Conservation (phyloP, 2,797 vertebrate species). For the Rhinoraja longicauda region DNA sequence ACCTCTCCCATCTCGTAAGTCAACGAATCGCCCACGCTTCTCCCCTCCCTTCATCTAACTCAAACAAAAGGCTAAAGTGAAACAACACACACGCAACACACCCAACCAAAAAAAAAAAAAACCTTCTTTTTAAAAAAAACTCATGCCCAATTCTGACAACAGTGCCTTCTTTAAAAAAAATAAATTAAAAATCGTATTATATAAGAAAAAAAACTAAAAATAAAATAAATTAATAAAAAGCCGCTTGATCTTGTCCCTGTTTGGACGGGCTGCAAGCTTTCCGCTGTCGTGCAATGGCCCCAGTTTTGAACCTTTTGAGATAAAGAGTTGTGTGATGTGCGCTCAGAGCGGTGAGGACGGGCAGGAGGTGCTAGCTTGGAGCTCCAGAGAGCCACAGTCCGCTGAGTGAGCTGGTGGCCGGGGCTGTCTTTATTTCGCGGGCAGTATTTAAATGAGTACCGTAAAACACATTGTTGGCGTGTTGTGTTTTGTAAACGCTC, state of each 20-base stretch:
- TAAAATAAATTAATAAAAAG: neutral
- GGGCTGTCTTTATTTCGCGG: constrained; percentile 56
- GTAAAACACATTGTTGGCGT: constrained; percentile 70
- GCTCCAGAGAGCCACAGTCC: neutral
- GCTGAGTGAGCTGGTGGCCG: constrained; percentile 29
- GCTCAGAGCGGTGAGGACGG: neutral
- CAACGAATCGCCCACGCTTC: neutral
- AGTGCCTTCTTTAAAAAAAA: neutral
- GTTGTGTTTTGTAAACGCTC: constrained; percentile 62
- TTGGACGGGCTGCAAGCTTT: neutral
- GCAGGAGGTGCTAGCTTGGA: neutral
- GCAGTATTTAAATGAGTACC: constrained; percentile 65
- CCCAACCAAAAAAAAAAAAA: neutral
- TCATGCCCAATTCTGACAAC: neutral
- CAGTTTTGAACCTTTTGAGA: constrained; percentile 1
- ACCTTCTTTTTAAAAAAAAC: neutral
- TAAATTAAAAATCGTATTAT: neutral
- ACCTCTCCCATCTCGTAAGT: constrained; percentile 5
- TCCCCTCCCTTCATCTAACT: neutral
- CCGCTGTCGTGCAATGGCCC: neutral
- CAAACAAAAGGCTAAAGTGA: constrained; percentile 34
- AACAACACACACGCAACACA: neutral
- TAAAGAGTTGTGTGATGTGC: neutral
- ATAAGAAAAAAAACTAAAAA: neutral
- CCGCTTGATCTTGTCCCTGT: neutral